Conservation (phyloP, 2,797 vertebrate species). For the Oophaga sylvatica region DNA sequence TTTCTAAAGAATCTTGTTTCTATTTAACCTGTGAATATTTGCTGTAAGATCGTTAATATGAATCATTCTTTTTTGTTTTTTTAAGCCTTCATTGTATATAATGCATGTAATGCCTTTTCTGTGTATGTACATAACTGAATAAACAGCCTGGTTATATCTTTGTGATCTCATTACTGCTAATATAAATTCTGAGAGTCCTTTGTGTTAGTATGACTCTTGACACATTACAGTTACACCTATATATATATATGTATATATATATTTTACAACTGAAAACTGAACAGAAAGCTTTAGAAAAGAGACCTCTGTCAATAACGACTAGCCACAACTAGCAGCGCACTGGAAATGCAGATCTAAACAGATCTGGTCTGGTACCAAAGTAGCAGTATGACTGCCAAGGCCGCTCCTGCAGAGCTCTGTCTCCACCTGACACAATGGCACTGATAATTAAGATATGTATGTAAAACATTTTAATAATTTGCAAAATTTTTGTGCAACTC, state of each 20-base stretch:
- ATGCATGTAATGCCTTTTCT: slow-evolving; percentile 17
- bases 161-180: slow-evolving; percentile 31
- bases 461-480: too few species aligned
- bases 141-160: slow-evolving; percentile 8
- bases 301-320: too few species aligned
- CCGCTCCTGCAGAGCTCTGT: too few species aligned
- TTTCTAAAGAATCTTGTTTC: neutral
- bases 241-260: neutral
- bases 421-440: too few species aligned
- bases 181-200: neutral
- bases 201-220: neutral
- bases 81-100: neutral
- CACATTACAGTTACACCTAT: neutral
- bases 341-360: too few species aligned
- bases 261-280: too few species aligned
- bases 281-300: too few species aligned
- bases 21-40: neutral
- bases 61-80: neutral
- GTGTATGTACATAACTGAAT: slow-evolving; percentile 15
- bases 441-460: too few species aligned
- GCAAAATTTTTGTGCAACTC: too few species aligned
- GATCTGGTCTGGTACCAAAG: too few species aligned
- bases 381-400: too few species aligned
- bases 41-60: neutral
- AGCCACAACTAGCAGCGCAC: too few species aligned